Percentiles rank a stretch among this genome's conserved stretches.
phyloP scores from a whole-genome alignment of 2,888 invertebrate species.

The Tenodera sinensis region DNA sequence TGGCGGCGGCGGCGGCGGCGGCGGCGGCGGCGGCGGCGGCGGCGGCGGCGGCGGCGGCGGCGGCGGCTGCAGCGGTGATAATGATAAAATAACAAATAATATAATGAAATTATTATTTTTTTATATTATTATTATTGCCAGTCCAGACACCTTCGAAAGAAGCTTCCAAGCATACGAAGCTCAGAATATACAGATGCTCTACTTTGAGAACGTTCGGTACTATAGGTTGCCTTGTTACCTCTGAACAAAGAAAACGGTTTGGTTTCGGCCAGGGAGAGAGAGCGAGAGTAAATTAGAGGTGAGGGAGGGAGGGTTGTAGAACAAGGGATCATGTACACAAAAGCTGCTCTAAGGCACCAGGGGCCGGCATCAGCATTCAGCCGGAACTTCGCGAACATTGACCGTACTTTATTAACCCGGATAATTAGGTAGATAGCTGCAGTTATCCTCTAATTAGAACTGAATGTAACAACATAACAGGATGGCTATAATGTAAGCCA shows the following conservation, averaged over 20 bases:
- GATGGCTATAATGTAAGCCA: neutral
- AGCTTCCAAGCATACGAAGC: neutral
- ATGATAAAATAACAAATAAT: too few species aligned
- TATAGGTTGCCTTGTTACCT: neutral
- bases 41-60: too few species aligned
- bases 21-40: too few species aligned
- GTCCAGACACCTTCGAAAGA: too few species aligned
- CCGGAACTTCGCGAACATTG: neutral
- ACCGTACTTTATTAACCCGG: slow-evolving; percentile 12
- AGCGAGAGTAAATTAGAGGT: neutral
- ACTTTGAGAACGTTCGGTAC: neutral
- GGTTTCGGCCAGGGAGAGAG: neutral
- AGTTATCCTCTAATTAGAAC: slow-evolving; percentile 18
- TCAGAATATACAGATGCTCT: neutral
- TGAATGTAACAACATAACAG: neutral
- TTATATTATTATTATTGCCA: too few species aligned
- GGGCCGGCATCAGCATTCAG: neutral
- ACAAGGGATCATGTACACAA: neutral
- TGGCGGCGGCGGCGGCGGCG: too few species aligned
- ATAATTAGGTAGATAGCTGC: slow-evolving; percentile 17
- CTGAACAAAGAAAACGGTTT: slow-evolving; percentile 5
- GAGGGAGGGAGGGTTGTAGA: neutral
- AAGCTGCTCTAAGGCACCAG: neutral
- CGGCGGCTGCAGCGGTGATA: too few species aligned
- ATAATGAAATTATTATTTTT: too few species aligned